Evolutionary conservation across 2,113 vertebrate genomes (phyloP), one percentile per base, ranked within the genome.

Genomic region (Circaetus gallicus): DNA sequence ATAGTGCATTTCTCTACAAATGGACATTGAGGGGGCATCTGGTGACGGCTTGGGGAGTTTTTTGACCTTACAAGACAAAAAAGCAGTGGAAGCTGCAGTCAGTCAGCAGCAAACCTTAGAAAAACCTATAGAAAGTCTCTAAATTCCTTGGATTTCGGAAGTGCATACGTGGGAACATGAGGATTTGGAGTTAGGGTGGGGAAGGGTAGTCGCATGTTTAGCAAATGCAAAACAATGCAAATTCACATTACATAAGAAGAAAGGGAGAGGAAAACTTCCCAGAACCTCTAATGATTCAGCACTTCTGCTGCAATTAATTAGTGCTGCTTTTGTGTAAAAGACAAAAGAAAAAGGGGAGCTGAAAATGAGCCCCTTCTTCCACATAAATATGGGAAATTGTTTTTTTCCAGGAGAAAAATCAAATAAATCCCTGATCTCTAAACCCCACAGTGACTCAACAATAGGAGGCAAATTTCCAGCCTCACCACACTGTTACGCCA

Each of bases 211-310:
- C 1, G 0, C 15, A 3, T 56, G 8, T 62, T 86, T 63, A 62
- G 42, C 34, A 76, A 81, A 82, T 52, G 36, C 17, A 76, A 61
- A 70, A 29, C 73, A 91, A 43, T 47, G 56, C 25, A 84, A 90
- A 63, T 86, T 77, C 38, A 55, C 3, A 0, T 36, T 71, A 24
- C 31, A 17, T 47, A 47, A 71, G 49, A 90, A 65, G 45, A 79
- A 8, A 69, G 20, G 42, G 52, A 95, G 49, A 82, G 5, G 28
- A 53, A 82, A 93, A 29, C 28, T 84, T 89, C 47, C 47, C 53
- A 89, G 73, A 85, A 61, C 26, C 21, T 85, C 53, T 29, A 72
- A 69, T 36, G 86, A 78, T 91, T 85, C 78, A 80, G 29, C 45
- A 82, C 2, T 76, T 96, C 65, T 76, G 10, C 80, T 92, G 52